These are phyloP conservation scores for Aphelocoma californica DNA, from an alignment of 2,797 vertebrate genomes.

Conservation along the genomic window DNA sequence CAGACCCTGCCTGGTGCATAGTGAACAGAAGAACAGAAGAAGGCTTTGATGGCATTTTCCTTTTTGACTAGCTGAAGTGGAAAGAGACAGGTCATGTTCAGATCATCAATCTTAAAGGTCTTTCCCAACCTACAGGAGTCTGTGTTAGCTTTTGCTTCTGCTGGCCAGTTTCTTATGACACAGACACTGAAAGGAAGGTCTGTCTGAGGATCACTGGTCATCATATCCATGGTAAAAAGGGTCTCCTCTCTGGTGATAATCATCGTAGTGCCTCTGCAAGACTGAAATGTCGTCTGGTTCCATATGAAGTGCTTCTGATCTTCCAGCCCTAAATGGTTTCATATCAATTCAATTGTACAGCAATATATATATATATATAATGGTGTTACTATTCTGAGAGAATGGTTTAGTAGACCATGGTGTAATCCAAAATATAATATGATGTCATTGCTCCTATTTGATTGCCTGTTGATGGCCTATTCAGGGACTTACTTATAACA, in stretches of 20 bases:
- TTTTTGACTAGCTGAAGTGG: not conserved
- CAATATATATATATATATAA: not conserved
- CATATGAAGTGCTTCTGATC: fast-evolving
- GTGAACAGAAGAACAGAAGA: not conserved
- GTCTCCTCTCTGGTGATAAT: not conserved
- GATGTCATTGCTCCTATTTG: not conserved
- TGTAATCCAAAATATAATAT: not conserved
- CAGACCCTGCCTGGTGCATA: not conserved
- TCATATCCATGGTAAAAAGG: not conserved
- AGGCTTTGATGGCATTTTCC: not conserved
- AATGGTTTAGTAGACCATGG: not conserved
- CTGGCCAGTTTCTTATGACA: not conserved
- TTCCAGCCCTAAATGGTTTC: not conserved
- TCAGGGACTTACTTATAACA: not conserved
- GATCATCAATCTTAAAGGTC: not conserved
- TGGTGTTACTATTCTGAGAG: not conserved
- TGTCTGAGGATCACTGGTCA: not conserved
- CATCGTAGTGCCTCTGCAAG: not conserved
- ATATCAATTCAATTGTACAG: not conserved
- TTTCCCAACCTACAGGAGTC: not conserved
- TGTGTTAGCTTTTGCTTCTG: not conserved
- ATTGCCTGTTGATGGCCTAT: not conserved
- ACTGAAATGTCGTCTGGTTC: not conserved
- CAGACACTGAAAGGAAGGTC: not conserved
- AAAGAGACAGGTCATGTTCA: not conserved